Base-by-base conservation (phyloP, 1,140 invertebrate genomes). In the Batillaria attramentaria region DNA sequence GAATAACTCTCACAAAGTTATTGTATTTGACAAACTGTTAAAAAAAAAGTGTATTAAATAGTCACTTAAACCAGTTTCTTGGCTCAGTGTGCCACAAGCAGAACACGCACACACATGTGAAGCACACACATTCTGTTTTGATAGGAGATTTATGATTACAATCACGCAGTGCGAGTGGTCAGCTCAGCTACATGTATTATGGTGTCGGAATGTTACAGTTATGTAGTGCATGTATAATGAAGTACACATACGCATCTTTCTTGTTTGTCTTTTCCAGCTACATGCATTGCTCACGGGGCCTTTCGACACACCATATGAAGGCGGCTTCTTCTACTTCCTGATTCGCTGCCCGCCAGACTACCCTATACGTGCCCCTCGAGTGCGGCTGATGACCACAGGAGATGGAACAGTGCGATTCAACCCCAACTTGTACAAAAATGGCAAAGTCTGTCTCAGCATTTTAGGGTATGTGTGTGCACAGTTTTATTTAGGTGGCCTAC, bases 271-370 rank as follows among this genome's bases (percentile, higher is more conserved):
- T n/a, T 50, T 75, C 39, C 79, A 89, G 87, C 87, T 94, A 69
- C 92, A 94, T 90, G 93, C 93, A 3, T 85, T 94, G 20, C 93
- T 94, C 42, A 93, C 92, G 43, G 94, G 94, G 33, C 92, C 93
- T 13, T 93, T 93, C 87, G 93, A 93, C 80, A 94, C 94, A 33
- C 94, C 94, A 10, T 94, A 94, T 83, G 93, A 94, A 85, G 94
- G 94, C 39, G 93, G 93, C 72, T 93, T 93, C 84, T 94, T 94
- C 85, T 93, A 94, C 83, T 93, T 93, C 83, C 81, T 93, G 37
- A 89, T 94, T 5, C 88, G 92, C 3, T 93, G 92, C 83, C 92
- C 92, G 28, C 91, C 92, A 33, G 92, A 93, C 85, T 93, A 93
- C 78, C 90, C 90, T 10, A 90, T 90, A 46, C 72, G 85, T 78